These are phyloP conservation scores for Neoarius graeffei DNA, from an alignment of 2,113 vertebrate species.

Conservation along the genomic window DNA sequence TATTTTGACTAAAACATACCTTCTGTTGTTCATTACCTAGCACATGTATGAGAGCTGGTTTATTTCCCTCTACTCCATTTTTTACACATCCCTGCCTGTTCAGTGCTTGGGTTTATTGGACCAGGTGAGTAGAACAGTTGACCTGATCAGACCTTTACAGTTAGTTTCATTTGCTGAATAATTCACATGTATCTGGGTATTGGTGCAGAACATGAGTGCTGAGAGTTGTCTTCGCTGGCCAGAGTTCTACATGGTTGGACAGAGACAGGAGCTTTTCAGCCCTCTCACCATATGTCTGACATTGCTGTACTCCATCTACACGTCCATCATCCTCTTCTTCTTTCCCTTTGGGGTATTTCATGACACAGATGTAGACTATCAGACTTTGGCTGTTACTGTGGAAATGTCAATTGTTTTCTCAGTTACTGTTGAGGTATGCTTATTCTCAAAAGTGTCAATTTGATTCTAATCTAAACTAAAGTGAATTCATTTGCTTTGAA, in stretches of 20 bases:
- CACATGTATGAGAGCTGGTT: constrained; percentile 89
- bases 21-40: constrained; percentile 61
- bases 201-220: constrained; percentile 79
- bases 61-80: constrained; percentile 81
- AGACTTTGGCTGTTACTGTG: constrained; percentile 80
- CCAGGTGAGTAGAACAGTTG: constrained; percentile 75
- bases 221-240: constrained; percentile 78
- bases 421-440: constrained; percentile 77
- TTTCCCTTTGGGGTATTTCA: constrained; percentile 71
- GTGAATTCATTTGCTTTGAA: not conserved
- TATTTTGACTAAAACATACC: not conserved
- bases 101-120: constrained; percentile 83
- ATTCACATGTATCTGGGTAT: constrained; percentile 3
- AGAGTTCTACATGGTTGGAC: constrained; percentile 77
- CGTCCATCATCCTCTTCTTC: constrained; percentile 83
- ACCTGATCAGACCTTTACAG: not conserved
- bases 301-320: constrained; percentile 73
- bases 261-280: constrained; percentile 79
- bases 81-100: constrained; percentile 78
- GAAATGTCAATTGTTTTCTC: constrained; percentile 75
- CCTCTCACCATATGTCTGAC: constrained; percentile 67
- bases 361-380: constrained; percentile 72
- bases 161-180: not conserved
- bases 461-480: not conserved
- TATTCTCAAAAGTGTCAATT: not conserved